These are phyloP conservation scores for Anthoscopus minutus DNA, from an alignment of 2,113 vertebrate species.

Conservation along the genomic window DNA sequence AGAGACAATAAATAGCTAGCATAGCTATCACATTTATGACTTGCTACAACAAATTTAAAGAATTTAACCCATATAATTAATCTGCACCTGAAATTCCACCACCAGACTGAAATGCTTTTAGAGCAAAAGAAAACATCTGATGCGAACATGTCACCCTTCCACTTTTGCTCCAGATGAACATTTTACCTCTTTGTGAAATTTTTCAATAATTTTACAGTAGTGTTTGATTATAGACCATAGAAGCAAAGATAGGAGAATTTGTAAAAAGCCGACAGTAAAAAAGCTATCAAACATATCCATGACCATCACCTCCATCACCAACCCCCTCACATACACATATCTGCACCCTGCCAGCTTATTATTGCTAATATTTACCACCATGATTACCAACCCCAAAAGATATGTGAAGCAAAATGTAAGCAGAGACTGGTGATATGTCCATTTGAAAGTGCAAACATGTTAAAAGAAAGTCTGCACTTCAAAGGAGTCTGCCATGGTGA, in stretches of 20 bases:
- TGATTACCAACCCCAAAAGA: not conserved
- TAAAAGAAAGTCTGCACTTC: slow-evolving; percentile 54
- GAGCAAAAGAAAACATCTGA: not conserved
- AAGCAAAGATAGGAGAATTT: not conserved
- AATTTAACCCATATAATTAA: not conserved
- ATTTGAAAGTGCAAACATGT: slow-evolving; percentile 44
- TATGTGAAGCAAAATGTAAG: not conserved
- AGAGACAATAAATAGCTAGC: not conserved
- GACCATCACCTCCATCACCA: not conserved
- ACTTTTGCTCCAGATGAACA: not conserved
- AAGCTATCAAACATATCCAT: not conserved
- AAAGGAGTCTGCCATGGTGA: slow-evolving; percentile 42
- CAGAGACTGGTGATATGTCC: not conserved
- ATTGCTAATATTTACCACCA: slow-evolving; percentile 45
- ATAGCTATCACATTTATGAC: not conserved
- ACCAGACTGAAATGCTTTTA: not conserved
- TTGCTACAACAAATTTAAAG: not conserved
- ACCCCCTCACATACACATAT: not conserved
- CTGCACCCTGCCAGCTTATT: not conserved
- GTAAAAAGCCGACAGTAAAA: not conserved
- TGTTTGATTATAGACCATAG: not conserved
- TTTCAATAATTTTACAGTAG: not conserved
- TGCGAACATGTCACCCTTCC: not conserved
- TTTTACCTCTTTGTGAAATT: not conserved
- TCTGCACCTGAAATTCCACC: not conserved